phyloP scores from a whole-genome alignment of 2,113 vertebrate species.

The Chaetura pelagica region DNA sequence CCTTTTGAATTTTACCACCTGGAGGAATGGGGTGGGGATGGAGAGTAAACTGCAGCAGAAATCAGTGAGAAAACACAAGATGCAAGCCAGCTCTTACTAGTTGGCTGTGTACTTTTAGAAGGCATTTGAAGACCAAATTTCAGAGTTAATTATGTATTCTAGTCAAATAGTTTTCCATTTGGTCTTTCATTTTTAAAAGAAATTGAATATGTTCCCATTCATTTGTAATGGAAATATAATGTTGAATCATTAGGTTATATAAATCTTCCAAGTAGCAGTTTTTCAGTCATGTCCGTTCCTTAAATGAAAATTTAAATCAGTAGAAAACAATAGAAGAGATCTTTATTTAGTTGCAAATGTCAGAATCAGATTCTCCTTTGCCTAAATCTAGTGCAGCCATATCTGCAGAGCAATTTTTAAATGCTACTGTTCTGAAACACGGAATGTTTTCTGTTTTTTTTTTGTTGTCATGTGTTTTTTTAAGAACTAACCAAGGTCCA shows the following conservation, averaged over 20 bases:
- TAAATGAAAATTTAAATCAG: constrained; percentile 49
- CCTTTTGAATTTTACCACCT: background rate
- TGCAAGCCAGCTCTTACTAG: constrained; percentile 12
- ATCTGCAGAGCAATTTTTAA: background rate
- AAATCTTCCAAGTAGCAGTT: constrained; percentile 46
- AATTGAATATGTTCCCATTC: constrained; percentile 41
- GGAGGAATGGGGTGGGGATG: background rate
- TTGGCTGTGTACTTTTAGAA: constrained; percentile 31
- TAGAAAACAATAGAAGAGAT: constrained; percentile 13
- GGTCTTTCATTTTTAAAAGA: constrained; percentile 54
- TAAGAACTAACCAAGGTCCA: background rate
- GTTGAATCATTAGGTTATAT: constrained; percentile 59
- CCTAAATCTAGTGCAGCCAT: background rate
- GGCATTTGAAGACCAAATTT: constrained; percentile 36
- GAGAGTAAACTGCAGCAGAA: background rate
- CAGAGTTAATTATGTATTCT: constrained; percentile 36
- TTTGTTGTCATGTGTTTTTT: background rate
- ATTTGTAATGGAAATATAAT: constrained; percentile 63
- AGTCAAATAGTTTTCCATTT: constrained; percentile 45
- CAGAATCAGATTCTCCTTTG: background rate
- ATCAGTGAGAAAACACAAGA: background rate
- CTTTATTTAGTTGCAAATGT: constrained; percentile 42
- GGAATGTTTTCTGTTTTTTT: background rate
- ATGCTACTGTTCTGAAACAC: background rate
- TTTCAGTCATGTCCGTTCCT: constrained; percentile 47